These are phyloP conservation scores for Chloebia gouldiae DNA, from an alignment of 2,113 vertebrate genomes.

Conservation along the genomic window DNA sequence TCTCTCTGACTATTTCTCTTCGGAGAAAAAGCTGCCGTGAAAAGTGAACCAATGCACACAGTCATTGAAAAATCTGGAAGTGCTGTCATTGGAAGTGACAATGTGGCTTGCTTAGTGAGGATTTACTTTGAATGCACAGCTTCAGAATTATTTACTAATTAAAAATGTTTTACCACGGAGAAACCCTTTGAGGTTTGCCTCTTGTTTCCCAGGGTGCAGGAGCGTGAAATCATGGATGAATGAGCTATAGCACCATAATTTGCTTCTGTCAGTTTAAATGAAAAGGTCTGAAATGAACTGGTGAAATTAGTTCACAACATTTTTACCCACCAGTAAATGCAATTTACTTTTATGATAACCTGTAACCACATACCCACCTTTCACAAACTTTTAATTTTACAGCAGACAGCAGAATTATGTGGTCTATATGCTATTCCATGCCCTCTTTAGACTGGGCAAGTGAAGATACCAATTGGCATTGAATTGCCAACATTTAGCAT, in stretches of 20 bases:
- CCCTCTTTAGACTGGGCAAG: not conserved
- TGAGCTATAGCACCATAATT: conserved; percentile 64
- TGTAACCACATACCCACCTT: not conserved
- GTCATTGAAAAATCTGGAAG: conserved; percentile 45
- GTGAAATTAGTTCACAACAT: conserved; percentile 57
- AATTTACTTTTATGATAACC: conserved; percentile 36
- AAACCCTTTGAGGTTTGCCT: conserved; percentile 63
- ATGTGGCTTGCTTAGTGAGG: conserved; percentile 36
- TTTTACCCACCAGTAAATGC: conserved; percentile 53
- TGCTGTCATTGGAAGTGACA: conserved; percentile 22
- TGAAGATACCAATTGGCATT: not conserved
- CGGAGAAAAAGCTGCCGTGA: not conserved
- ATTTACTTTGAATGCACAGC: conserved; percentile 61
- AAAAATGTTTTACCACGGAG: conserved; percentile 67
- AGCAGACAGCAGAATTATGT: not conserved
- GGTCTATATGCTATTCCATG: not conserved
- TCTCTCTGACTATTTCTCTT: not conserved
- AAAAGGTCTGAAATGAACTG: conserved; percentile 66
- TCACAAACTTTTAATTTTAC: not conserved
- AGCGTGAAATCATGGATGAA: conserved; percentile 69
- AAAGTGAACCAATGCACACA: not conserved
- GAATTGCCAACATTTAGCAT: not conserved
- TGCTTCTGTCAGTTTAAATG: conserved; percentile 66
- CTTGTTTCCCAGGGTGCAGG: conserved; percentile 69
- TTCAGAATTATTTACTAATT: conserved; percentile 77